Evolutionary conservation across 1,140 invertebrate species (phyloP).

Genomic region (Dendrolimus punctatus): DNA sequence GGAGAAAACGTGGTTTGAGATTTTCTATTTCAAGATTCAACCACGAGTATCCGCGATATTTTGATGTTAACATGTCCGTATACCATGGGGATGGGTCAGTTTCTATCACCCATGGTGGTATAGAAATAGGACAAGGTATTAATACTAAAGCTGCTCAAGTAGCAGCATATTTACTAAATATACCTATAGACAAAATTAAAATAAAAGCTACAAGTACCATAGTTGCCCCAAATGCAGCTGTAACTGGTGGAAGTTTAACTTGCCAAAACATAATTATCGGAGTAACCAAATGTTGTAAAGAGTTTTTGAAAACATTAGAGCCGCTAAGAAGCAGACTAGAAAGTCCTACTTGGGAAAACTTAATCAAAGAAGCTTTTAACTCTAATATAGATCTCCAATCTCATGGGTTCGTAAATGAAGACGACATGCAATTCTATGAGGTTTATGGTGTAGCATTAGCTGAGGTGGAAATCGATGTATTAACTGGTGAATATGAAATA

Average conservation of each 20-base stretch:
- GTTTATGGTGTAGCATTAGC: conserved; percentile 75
- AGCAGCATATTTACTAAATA: conserved; percentile 9
- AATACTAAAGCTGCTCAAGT: conserved; percentile 16
- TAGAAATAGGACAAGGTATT: conserved; percentile 17
- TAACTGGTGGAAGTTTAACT: conserved; percentile 74
- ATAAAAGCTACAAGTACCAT: conserved; percentile 78
- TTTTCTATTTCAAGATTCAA: conserved; percentile 10
- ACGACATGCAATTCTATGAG: conserved; percentile 70
- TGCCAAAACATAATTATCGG: conserved; percentile 32
- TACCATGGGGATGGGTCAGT: conserved; percentile 13
- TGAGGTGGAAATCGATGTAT: conserved; percentile 83
- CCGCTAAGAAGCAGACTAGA: conserved; percentile 72
- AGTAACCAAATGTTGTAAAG: conserved; percentile 30
- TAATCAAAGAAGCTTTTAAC: conserved; percentile 70
- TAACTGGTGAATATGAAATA: conserved; percentile 81
- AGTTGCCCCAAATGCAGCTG: conserved; percentile 72
- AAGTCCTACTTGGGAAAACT: conserved; percentile 74
- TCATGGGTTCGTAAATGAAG: conserved; percentile 69
- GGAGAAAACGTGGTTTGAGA: conserved; percentile 19
- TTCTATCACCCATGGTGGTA: conserved; percentile 10
- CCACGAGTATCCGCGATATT: not conserved
- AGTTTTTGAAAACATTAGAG: conserved; percentile 72
- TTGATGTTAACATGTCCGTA: conserved; percentile 7
- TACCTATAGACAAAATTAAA: conserved; percentile 12
- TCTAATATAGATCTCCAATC: conserved; percentile 76